These are phyloP conservation scores for Neolamprologus longior DNA, from an alignment of 2,113 vertebrate genomes.

Conservation along the genomic window DNA sequence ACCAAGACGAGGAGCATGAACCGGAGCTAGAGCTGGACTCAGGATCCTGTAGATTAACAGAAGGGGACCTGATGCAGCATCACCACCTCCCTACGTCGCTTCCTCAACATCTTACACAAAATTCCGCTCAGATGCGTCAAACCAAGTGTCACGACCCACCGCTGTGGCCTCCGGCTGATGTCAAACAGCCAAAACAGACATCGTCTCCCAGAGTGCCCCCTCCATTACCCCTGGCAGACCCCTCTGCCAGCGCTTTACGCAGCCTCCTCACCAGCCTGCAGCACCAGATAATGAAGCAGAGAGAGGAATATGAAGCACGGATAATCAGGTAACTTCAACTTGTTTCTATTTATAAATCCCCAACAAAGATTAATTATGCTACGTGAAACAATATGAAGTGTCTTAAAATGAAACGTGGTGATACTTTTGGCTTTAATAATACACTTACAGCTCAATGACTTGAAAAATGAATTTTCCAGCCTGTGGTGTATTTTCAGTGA, in stretches of 20 bases:
- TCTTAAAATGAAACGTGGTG: background rate
- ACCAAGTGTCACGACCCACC: background rate
- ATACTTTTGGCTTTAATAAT: background rate
- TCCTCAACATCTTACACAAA: background rate
- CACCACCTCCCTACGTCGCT: background rate
- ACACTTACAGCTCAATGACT: background rate
- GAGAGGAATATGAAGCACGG: slow-evolving; percentile 64
- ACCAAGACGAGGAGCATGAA: background rate
- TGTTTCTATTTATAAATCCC: background rate
- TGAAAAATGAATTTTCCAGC: background rate
- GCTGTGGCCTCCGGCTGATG: background rate
- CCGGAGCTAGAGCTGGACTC: slow-evolving; percentile 35
- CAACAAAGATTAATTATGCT: background rate
- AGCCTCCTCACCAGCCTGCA: slow-evolving; percentile 62
- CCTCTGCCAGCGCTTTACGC: slow-evolving; percentile 62
- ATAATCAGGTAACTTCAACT: slow-evolving; percentile 63
- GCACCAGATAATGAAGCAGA: slow-evolving; percentile 69
- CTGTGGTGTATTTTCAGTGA: background rate
- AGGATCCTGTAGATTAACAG: background rate
- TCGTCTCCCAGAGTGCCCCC: slow-evolving; percentile 42
- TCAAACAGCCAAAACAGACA: background rate
- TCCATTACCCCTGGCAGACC: slow-evolving; percentile 56
- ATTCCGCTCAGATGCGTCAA: background rate
- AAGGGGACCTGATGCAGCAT: background rate
- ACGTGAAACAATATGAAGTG: background rate